These are phyloP conservation scores for Episyrphus balteatus DNA, from an alignment of 1,140 invertebrate genomes.

Conservation along the genomic window DNA sequence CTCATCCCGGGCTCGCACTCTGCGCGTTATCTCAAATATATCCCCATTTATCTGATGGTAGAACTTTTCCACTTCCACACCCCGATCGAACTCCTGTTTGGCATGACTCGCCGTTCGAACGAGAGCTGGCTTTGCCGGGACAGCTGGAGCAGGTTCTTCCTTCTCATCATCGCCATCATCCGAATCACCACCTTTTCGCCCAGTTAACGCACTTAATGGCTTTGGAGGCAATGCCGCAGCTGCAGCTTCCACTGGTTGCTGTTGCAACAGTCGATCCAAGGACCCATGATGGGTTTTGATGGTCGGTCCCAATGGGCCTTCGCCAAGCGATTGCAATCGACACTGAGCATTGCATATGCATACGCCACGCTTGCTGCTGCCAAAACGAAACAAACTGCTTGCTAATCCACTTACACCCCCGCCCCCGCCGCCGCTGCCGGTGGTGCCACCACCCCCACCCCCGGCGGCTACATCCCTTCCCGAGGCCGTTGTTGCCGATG, in stretches of 20 bases:
- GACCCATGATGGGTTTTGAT: constrained; percentile 33
- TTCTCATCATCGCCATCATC: constrained; percentile 21
- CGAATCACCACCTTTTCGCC: too few relatives aligned
- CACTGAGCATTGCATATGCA: constrained; percentile 36
- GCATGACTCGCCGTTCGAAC: constrained; percentile 14
- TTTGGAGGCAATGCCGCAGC: neutral
- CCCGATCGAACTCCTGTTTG: constrained; percentile 30
- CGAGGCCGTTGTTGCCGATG: constrained; percentile 36
- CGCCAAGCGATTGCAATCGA: constrained; percentile 23
- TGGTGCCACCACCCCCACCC: constrained; percentile 23
- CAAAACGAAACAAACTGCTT: constrained; percentile 33
- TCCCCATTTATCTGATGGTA: constrained; percentile 36
- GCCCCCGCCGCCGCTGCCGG: constrained; percentile 37
- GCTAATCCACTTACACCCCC: constrained; percentile 26
- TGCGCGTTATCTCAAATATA: constrained; percentile 33
- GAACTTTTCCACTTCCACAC: constrained; percentile 34
- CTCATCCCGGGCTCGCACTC: constrained; percentile 28
- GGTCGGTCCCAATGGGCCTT: constrained; percentile 20
- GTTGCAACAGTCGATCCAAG: constrained; percentile 28
- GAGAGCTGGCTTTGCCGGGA: constrained; percentile 10
- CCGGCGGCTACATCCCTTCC: constrained; percentile 32
- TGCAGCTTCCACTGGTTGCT: constrained; percentile 10
- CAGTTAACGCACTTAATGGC: neutral
- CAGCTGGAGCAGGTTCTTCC: constrained; percentile 13
- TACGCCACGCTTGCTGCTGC: constrained; percentile 25